phyloP scores from a whole-genome alignment of 2,888 invertebrate species.

The Smittia aterrima region DNA sequence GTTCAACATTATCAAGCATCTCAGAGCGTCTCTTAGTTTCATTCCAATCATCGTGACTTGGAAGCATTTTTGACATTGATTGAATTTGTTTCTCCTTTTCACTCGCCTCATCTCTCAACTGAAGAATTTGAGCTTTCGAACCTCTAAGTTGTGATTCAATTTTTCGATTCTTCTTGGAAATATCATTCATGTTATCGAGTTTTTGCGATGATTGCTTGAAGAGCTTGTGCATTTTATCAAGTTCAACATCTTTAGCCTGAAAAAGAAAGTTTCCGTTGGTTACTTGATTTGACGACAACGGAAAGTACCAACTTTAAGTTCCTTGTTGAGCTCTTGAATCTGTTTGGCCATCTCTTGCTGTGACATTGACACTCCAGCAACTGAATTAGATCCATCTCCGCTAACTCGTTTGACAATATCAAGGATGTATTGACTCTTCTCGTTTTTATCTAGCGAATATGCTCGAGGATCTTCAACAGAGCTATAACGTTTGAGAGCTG shows the following conservation, averaged over 20 bases:
- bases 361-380: background rate
- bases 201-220: background rate
- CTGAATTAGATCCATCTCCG: background rate
- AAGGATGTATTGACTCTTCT: background rate
- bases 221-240: conserved; percentile 27
- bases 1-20: background rate
- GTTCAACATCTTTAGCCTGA: conserved; percentile 7
- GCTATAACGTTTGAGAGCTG: background rate
- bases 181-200: background rate
- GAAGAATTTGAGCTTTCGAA: background rate
- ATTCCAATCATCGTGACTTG: background rate
- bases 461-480: background rate
- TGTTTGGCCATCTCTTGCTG: background rate
- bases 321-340: background rate
- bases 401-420: background rate
- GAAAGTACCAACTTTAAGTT: background rate
- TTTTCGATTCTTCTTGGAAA: background rate
- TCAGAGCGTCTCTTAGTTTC: background rate
- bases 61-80: background rate
- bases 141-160: background rate
- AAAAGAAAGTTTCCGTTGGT: background rate
- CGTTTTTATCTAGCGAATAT: background rate
- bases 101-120: background rate
- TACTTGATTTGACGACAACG: background rate
- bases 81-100: background rate